Percentiles rank a stretch among this genome's conserved stretches.
These are phyloP conservation scores for Dromiciops gliroides DNA, from an alignment of 2,113 vertebrate genomes.

Conservation along the genomic window DNA sequence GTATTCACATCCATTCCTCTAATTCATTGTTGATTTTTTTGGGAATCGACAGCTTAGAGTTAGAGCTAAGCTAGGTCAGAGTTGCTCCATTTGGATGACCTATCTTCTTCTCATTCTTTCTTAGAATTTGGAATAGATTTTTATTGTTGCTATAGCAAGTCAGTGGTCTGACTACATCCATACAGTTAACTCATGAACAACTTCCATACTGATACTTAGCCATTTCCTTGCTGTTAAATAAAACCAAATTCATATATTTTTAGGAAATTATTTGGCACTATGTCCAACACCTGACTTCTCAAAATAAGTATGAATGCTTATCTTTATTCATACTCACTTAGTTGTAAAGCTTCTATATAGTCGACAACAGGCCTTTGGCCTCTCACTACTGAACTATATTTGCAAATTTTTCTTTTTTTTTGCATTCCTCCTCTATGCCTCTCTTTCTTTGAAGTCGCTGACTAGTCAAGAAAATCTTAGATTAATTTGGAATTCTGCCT, in stretches of 20 bases:
- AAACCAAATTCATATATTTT: not conserved
- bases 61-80: not conserved
- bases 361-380: not conserved
- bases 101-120: not conserved
- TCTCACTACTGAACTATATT: not conserved
- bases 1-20: not conserved
- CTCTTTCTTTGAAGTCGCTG: not conserved
- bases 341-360: not conserved
- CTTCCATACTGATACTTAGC: not conserved
- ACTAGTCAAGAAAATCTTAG: not conserved
- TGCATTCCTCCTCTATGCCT: not conserved
- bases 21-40: not conserved
- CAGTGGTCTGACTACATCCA: not conserved
- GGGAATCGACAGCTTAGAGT: not conserved
- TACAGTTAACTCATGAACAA: not conserved
- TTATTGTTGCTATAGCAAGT: not conserved
- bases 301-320: not conserved
- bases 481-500: not conserved
- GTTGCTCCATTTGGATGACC: not conserved
- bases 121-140: not conserved
- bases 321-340: not conserved
- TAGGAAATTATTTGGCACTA: not conserved
- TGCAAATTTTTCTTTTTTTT: not conserved
- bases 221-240: not conserved
- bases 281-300: not conserved